Conservation (phyloP, 1,140 invertebrate species). For the Heliconius nattereri region DNA sequence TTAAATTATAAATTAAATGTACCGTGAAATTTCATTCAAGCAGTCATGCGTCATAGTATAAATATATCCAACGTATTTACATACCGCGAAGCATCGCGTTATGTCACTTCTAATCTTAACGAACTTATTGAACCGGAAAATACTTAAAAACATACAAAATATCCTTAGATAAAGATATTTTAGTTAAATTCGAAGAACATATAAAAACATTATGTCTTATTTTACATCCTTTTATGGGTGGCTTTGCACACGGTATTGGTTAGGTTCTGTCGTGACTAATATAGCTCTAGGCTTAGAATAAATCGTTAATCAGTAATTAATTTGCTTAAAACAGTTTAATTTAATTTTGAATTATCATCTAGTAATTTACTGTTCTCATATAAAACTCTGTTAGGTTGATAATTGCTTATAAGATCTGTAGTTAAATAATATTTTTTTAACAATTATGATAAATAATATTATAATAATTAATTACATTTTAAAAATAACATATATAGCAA, state of each 20-base stretch:
- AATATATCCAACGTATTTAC: conserved; percentile 43
- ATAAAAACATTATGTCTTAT: background rate
- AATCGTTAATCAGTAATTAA: background rate
- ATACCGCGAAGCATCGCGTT: conserved; percentile 40
- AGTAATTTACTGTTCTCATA: background rate
- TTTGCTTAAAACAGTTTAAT: background rate
- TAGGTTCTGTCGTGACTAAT: background rate
- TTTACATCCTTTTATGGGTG: background rate
- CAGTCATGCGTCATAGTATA: conserved; percentile 53
- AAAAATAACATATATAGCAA: too few relatives aligned
- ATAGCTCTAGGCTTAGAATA: background rate
- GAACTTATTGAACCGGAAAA: conserved; percentile 33
- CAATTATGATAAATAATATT: too few relatives aligned
- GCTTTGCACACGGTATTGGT: background rate
- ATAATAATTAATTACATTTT: too few relatives aligned
- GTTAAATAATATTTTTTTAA: too few relatives aligned
- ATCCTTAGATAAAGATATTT: background rate
- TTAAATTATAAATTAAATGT: conserved; percentile 4
- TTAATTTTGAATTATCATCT: background rate
- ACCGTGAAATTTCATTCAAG: conserved; percentile 19
- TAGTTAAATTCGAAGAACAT: background rate
- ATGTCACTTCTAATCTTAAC: conserved; percentile 57
- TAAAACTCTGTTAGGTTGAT: background rate
- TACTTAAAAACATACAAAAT: conserved; percentile 16
- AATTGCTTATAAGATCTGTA: background rate